Percentiles rank a stretch among this genome's conserved stretches.
Conservation (phyloP, 2,797 vertebrate species). For the Peromyscus eremicus region DNA sequence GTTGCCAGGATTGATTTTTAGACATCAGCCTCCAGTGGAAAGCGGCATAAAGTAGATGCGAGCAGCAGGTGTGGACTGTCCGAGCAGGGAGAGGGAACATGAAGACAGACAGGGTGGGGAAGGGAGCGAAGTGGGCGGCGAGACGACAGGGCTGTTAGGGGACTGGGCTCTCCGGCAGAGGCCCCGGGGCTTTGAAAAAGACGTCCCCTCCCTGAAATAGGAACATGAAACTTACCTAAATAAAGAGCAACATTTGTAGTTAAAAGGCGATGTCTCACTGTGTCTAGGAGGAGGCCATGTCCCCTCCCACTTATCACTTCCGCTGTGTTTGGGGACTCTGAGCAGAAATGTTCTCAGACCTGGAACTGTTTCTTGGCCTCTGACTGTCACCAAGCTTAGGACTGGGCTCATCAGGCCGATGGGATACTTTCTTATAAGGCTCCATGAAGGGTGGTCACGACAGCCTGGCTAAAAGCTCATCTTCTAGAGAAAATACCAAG, state of each 20-base stretch:
- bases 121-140: background rate
- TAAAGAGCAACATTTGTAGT: background rate
- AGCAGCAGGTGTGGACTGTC: conserved; percentile 78
- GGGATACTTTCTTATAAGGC: background rate
- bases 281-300: background rate
- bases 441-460: background rate
- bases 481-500: background rate
- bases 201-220: background rate
- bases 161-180: background rate
- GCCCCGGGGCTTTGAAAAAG: background rate
- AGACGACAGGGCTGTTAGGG: background rate
- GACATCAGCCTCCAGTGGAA: conserved; percentile 75
- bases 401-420: background rate
- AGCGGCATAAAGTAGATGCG: conserved; percentile 67
- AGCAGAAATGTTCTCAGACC: background rate
- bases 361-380: background rate
- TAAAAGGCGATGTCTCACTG: background rate
- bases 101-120: conserved; percentile 25
- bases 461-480: background rate
- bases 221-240: conserved; percentile 5
- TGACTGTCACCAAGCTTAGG: background rate
- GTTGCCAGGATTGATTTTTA: conserved; percentile 78
- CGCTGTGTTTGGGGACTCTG: background rate
- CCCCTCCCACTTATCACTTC: background rate
- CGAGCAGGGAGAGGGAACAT: conserved; percentile 35